Percentiles rank a stretch among this genome's conserved stretches.
Conservation (phyloP, 2,113 vertebrate genomes). For the Limanda limanda region DNA sequence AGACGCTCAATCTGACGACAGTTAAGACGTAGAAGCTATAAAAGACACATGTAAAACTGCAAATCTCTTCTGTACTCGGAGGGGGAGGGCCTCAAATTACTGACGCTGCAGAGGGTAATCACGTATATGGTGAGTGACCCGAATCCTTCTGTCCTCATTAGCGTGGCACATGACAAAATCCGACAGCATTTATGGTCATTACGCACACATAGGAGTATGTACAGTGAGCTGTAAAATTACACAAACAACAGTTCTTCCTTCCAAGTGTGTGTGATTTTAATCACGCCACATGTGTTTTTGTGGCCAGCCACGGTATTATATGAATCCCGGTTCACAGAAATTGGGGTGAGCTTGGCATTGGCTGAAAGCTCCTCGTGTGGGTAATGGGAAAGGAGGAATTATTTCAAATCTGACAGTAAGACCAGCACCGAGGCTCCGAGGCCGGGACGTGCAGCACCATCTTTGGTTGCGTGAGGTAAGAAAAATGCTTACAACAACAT, state of each 20-base stretch:
- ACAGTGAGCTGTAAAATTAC: not conserved
- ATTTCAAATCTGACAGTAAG: conserved; percentile 65
- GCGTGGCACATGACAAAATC: conserved; percentile 31
- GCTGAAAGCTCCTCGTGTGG: conserved; percentile 66
- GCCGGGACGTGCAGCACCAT: conserved; percentile 49
- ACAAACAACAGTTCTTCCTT: conserved; percentile 16
- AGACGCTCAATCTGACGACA: not conserved
- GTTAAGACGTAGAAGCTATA: conserved; percentile 9
- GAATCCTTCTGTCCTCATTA: conserved; percentile 45
- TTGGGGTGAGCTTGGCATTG: conserved; percentile 62
- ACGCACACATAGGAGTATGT: not conserved
- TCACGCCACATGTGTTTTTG: conserved; percentile 64
- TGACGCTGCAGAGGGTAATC: conserved; percentile 12
- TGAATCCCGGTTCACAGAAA: conserved; percentile 52
- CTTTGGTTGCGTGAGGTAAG: conserved; percentile 59
- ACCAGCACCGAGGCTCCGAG: conserved; percentile 47
- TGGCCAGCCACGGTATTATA: conserved; percentile 49
- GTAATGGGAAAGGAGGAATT: conserved; percentile 51
- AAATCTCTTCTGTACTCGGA: conserved; percentile 8
- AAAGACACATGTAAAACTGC: conserved; percentile 29
- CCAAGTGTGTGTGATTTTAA: conserved; percentile 45
- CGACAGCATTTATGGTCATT: conserved; percentile 6
- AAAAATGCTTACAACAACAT: conserved; percentile 68
- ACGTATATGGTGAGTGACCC: conserved; percentile 37
- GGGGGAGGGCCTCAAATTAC: conserved; percentile 3